These are phyloP conservation scores for Diogma glabrata DNA, from an alignment of 2,888 invertebrate species.

Conservation along the genomic window DNA sequence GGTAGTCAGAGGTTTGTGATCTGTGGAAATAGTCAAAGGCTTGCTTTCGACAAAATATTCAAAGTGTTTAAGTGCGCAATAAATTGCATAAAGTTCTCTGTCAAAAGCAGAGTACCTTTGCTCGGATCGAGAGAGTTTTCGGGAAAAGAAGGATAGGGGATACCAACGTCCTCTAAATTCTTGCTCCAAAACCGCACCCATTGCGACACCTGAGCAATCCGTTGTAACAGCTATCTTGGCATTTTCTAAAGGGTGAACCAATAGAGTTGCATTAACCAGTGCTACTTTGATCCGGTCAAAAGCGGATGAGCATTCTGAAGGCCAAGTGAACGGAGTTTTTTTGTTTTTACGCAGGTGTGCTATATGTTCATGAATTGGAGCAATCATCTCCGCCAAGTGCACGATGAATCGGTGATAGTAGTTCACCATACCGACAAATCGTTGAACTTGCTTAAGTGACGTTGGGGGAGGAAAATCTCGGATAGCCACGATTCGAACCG, in stretches of 20 bases:
- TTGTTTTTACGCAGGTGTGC: not conserved
- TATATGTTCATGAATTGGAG: not conserved
- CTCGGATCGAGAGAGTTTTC: not conserved
- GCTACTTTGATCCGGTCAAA: not conserved
- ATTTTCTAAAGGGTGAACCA: not conserved
- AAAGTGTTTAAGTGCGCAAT: too few species aligned
- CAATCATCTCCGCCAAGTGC: not conserved
- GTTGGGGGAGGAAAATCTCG: not conserved
- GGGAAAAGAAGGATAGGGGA: not conserved
- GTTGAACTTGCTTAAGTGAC: not conserved
- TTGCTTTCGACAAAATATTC: too few species aligned
- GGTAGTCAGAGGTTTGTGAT: not conserved
- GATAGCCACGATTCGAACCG: not conserved
- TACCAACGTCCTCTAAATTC: not conserved
- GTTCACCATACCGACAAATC: too few species aligned
- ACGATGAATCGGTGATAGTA: not conserved
- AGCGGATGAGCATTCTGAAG: too few species aligned
- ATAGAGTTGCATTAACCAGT: not conserved
- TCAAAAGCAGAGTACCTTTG: not conserved
- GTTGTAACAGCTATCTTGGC: not conserved
- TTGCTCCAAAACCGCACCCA: not conserved
- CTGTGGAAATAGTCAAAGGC: not conserved
- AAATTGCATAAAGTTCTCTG: not conserved
- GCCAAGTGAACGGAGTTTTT: not conserved
- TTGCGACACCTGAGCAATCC: not conserved